Evolutionary conservation across 2,113 vertebrate genomes (phyloP).

Genomic region (Campylomormyrus numenius): DNA sequence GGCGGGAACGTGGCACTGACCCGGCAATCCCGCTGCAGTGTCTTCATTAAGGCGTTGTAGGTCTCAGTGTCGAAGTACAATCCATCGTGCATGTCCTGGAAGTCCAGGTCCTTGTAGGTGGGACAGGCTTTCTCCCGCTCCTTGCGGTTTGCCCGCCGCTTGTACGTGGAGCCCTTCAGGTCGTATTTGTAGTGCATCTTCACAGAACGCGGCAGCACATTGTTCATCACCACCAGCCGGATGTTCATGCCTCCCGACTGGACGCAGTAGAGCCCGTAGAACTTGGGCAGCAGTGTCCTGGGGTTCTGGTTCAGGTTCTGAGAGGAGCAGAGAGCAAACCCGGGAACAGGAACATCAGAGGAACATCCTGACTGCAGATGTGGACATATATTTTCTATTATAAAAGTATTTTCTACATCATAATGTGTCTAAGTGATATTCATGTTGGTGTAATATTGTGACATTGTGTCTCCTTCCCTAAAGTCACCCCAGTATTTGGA

Average conservation of each 20-base stretch:
- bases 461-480: not conserved
- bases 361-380: not conserved
- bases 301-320: constrained; percentile 28
- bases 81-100: constrained; percentile 72
- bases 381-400: not conserved
- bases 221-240: constrained; percentile 26
- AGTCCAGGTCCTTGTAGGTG: constrained; percentile 66
- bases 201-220: not conserved
- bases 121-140: constrained; percentile 73
- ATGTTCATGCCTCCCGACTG: constrained; percentile 22
- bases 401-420: not conserved
- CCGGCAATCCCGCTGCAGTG: constrained; percentile 71
- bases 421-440: not conserved
- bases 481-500: not conserved
- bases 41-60: constrained; percentile 70
- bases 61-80: constrained; percentile 73
- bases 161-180: constrained; percentile 22
- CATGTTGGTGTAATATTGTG: not conserved
- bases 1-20: constrained; percentile 46
- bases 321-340: not conserved
- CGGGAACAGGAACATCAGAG: not conserved
- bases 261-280: constrained; percentile 22
- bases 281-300: constrained; percentile 21
- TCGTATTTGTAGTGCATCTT: constrained; percentile 54
- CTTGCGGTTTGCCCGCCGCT: constrained; percentile 64